Percentiles rank a stretch among this genome's conserved stretches.
Evolutionary conservation across 2,113 vertebrate genomes (phyloP).

Genomic region (Glaucidium brasilianum): DNA sequence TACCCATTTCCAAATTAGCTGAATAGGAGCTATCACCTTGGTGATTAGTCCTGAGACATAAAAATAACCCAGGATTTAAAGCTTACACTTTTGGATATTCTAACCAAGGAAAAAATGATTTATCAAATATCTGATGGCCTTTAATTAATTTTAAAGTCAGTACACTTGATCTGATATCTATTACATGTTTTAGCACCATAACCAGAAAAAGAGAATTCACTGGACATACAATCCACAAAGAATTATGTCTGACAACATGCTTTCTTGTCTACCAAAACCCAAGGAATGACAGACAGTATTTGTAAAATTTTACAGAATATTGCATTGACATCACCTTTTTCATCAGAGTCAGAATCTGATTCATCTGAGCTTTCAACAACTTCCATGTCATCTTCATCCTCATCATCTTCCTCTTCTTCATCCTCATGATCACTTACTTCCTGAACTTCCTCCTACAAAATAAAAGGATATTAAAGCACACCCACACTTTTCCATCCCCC

Average conservation of each 20-base stretch:
- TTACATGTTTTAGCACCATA: neutral
- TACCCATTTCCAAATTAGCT: neutral
- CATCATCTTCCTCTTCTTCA: slow-evolving; percentile 88
- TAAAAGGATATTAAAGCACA: neutral
- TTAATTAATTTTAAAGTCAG: neutral
- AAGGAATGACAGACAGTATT: neutral
- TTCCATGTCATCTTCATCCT: slow-evolving; percentile 88
- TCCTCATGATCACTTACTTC: slow-evolving; percentile 93
- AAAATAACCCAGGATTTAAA: neutral
- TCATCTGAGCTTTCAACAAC: slow-evolving; percentile 92
- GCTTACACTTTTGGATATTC: neutral
- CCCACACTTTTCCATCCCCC: neutral
- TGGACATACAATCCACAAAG: neutral
- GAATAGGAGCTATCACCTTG: neutral
- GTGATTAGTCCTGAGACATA: neutral
- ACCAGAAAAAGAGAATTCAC: neutral
- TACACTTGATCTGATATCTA: neutral
- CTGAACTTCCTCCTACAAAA: slow-evolving; percentile 80
- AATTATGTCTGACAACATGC: neutral
- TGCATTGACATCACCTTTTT: slow-evolving; percentile 83
- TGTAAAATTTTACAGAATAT: neutral
- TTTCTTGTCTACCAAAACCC: neutral
- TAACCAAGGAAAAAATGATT: neutral
- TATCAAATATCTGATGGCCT: neutral
- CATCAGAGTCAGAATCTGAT: slow-evolving; percentile 92